Base-by-base conservation (phyloP, 2,797 vertebrate genomes). In the Halcyon leucocephala region DNA sequence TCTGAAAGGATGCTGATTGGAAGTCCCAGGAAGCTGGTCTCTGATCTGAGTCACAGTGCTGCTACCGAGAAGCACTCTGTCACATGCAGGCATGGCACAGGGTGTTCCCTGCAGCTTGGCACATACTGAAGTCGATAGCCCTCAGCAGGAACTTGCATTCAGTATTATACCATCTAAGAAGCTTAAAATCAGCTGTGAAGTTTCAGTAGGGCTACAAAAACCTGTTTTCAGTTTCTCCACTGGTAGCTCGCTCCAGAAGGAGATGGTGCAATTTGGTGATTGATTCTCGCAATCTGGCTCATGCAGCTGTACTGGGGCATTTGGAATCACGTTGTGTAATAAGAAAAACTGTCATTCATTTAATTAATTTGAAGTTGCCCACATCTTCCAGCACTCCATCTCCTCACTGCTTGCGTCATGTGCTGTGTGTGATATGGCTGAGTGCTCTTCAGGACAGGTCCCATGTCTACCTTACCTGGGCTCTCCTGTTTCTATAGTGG, bases 181-280 rank as follows among this genome's bases (percentile, higher is more conserved):
- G 84, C 89, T 97, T 96, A 92, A 95, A 89, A 93, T 78, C 4
- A 14, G 71, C 92, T 87, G 79, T 80, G 92, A 96, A 54, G 44
- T 78, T 94, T 74, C 84, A 82, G 57, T 51, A 64, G 7, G 72
- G 65, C 84, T 83, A 73, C 61, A 85, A 71, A 92, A 64, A 13
- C 35, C 26, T 52, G 48, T 35, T 94, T 89, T 74, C 84, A 49
- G 24, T 81, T 81, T 86, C 69, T 93, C 76, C n/a, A 46, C 44
- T 67, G 66, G 62, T 33, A 79, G 57, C 67, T 82, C 48, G 51
- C 64, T 90, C 62, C 61, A 85, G 86, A 67, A 55, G n/a, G 46
- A 82, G 84, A 65, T 1, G 7, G 67, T 64, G 74, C 44, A 33
- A 51, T 71, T 70, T 86, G 79, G 72, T 61, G 65, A 83, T 11